These are phyloP conservation scores for Drosophila affinis DNA, from an alignment of 2,888 invertebrate species.

Conservation along the genomic window DNA sequence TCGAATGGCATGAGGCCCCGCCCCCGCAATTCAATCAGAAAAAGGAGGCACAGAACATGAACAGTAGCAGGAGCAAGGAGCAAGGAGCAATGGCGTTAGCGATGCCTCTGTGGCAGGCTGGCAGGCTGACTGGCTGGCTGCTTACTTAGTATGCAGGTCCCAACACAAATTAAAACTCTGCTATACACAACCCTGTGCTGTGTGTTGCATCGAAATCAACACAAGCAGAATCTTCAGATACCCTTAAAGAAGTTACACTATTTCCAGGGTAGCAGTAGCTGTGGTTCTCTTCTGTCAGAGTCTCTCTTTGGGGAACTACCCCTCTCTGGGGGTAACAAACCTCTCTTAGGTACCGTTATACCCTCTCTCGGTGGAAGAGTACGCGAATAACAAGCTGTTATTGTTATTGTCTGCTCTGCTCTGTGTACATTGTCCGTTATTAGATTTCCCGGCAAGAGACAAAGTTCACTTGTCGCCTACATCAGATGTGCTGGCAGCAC, in stretches of 20 bases:
- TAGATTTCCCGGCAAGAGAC: constrained; percentile 65
- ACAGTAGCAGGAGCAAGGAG: no score
- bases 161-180: constrained; percentile 69
- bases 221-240: constrained; percentile 15
- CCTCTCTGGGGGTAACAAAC: not conserved
- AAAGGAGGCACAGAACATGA: not conserved
- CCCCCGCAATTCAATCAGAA: constrained; percentile 52
- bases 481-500: constrained; percentile 29
- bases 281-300: not conserved
- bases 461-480: constrained; percentile 56
- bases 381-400: constrained; percentile 40
- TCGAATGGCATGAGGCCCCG: constrained; percentile 29
- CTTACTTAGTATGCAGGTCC: constrained; percentile 70
- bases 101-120: constrained; percentile 6
- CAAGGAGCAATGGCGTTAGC: not conserved
- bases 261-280: not conserved
- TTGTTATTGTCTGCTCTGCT: constrained; percentile 23
- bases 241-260: not conserved
- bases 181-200: constrained; percentile 20
- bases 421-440: constrained; percentile 58
- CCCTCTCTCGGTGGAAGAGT: not conserved
- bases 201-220: constrained; percentile 5
- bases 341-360: not conserved
- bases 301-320: not conserved
- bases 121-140: constrained; percentile 32